Evolutionary conservation across 1,140 invertebrate genomes (phyloP), one percentile per base, ranked within the genome.

Genomic region (Uloborus diversus): DNA sequence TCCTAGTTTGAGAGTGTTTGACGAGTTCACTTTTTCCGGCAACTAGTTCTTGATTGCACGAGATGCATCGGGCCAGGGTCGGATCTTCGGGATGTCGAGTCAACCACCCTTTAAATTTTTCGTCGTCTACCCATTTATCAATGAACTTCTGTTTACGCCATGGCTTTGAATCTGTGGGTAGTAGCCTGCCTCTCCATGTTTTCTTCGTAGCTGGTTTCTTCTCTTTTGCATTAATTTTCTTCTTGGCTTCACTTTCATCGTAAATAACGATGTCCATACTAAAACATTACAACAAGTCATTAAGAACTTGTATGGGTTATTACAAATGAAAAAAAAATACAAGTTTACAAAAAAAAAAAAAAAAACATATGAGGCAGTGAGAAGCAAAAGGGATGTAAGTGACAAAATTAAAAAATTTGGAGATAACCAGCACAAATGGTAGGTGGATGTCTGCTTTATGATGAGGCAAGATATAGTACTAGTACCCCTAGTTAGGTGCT

Each of bases 21-120:
- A 79, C 25, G 23, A 79, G 65, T 79, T 79, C 76, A 51, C 76
- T 79, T 69, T 79, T 79, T 9, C 76, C 76, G n/a, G 76, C 76
- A 7, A 79, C 76, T 47, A 79, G 37, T 33, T 79, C 65, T 69
- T 79, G 64, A 51, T 79, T 79, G 25, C 76, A 79, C 5, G 76
- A 68, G 3, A 79, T 35, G 35, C 76, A 79, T 35, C 76, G 53
- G n/a, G 76, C 76, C 32, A 79, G 32, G 9, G 76, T 79, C 17
- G 62, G 64, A 61, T 79, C 76, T 61, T 69, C 76, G 23, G 76
- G 76, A 35, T 79, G 76, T 2, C 76, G n/a, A 47, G 76, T 32
- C 0, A 79, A 20, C 76, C 76, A 79, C 3, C 76, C 76, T 35
- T 69, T 79, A 28, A 79, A 79, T 69, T 79, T 79, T 47, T 68